Evolutionary conservation across 2,888 invertebrate genomes (phyloP).

Genomic region (Melanostoma mellinum): DNA sequence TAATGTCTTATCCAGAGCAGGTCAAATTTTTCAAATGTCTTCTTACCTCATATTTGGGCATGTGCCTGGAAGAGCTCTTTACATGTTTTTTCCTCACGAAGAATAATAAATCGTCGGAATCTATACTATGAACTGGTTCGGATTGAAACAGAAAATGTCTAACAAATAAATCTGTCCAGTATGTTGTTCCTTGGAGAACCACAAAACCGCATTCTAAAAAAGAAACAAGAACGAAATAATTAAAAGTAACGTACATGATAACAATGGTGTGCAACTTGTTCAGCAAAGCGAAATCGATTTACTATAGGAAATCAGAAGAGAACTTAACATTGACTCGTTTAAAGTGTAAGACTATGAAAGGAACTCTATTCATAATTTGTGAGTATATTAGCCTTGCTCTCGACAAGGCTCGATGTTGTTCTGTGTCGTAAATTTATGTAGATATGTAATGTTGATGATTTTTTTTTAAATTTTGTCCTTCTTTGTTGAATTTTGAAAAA

Average conservation of each 20-base stretch:
- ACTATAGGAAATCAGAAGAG: too few species aligned
- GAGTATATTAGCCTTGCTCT: too few species aligned
- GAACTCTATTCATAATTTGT: too few species aligned
- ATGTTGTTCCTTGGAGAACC: conserved; percentile 94
- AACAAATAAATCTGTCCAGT: conserved; percentile 98
- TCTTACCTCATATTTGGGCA: conserved; percentile 93
- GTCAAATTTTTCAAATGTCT: background rate
- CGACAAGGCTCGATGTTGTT: too few species aligned
- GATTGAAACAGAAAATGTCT: conserved; percentile 96
- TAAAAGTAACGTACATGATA: too few species aligned
- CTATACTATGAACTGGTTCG: conserved; percentile 89
- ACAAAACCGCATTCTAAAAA: conserved; percentile 93
- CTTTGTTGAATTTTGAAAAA: too few species aligned
- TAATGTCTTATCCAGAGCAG: background rate
- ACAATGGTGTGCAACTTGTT: background rate
- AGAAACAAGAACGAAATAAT: background rate
- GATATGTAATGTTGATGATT: too few species aligned
- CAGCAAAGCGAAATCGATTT: too few species aligned
- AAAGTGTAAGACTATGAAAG: too few species aligned
- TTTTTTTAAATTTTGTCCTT: too few species aligned
- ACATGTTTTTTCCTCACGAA: conserved; percentile 97
- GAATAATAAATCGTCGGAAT: conserved; percentile 96
- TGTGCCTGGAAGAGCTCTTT: conserved; percentile 92
- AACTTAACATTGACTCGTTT: too few species aligned
- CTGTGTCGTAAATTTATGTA: too few species aligned